A percentile compares a stretch with the other conserved stretches of the same genome.
Evolutionary conservation across 2,797 vertebrate species (phyloP).

Genomic region (Gephyroberyx darwinii): DNA sequence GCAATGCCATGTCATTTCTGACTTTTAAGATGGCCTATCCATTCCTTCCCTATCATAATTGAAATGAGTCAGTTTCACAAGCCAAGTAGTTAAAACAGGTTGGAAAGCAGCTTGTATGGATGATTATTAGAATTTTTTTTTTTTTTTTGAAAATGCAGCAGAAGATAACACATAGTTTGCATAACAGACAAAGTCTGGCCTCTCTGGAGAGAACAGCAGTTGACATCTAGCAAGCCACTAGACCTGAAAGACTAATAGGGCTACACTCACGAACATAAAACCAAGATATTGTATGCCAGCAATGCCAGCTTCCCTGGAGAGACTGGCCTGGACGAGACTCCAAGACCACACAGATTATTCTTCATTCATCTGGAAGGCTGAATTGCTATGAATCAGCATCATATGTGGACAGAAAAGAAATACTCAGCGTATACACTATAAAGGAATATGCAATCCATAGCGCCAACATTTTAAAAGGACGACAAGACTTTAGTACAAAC

Average conservation of each 20-base stretch:
- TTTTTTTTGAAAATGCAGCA: background rate
- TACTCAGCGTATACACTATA: background rate
- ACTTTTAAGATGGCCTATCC: no score
- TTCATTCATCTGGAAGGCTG: slow-evolving; percentile 5
- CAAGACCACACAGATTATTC: slow-evolving; percentile 29
- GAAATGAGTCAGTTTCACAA: background rate
- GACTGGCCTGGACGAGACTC: background rate
- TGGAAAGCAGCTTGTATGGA: background rate
- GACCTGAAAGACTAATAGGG: slow-evolving; percentile 17
- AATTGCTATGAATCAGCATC: slow-evolving; percentile 4
- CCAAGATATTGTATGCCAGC: slow-evolving; percentile 4
- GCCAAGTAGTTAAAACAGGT: slow-evolving; percentile 5
- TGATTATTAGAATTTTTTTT: slow-evolving; percentile 4
- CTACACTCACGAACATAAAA: slow-evolving; percentile 19
- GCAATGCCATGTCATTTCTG: no score
- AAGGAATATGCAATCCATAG: background rate
- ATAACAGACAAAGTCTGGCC: slow-evolving; percentile 22
- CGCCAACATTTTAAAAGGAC: background rate
- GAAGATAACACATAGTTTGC: slow-evolving; percentile 16
- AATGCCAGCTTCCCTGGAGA: slow-evolving; percentile 21
- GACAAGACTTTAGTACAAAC: background rate
- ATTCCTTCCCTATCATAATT: no score
- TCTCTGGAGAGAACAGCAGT: slow-evolving; percentile 21
- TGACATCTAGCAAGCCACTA: slow-evolving; percentile 7
- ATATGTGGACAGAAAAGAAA: slow-evolving; percentile 7